phyloP scores from a whole-genome alignment of 2,888 invertebrate genomes.

The Dryocosmus kuriphilus region DNA sequence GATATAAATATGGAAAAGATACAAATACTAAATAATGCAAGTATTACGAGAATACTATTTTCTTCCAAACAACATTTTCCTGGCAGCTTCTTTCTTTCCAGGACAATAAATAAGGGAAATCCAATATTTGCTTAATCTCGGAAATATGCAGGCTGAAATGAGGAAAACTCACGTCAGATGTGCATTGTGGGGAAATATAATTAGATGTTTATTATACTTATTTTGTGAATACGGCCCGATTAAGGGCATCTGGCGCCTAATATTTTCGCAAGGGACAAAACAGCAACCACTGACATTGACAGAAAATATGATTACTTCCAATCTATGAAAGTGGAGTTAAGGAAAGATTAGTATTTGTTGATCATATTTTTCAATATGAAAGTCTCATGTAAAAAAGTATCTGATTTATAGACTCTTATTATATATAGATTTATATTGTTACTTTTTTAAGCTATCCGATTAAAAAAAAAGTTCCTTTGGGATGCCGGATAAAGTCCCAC shows the following conservation, averaged over 20 bases:
- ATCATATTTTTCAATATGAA: neutral
- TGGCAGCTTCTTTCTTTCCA: neutral
- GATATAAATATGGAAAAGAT: too few relatives aligned
- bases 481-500: too few relatives aligned
- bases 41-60: too few relatives aligned
- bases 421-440: neutral
- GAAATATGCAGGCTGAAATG: conserved; percentile 19
- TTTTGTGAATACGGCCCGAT: conserved; percentile 32
- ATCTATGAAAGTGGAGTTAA: conserved; percentile 17
- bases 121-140: conserved; percentile 27
- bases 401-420: conserved; percentile 24
- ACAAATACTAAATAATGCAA: too few relatives aligned
- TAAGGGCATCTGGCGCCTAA: conserved; percentile 30
- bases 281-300: neutral
- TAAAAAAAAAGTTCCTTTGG: too few relatives aligned
- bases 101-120: conserved; percentile 28
- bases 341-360: conserved; percentile 20
- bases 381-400: neutral
- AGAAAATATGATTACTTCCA: conserved; percentile 15
- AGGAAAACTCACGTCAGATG: conserved; percentile 38
- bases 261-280: conserved; percentile 21
- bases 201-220: conserved; percentile 38
- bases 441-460: neutral
- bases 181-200: conserved; percentile 35
- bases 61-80: neutral